These are phyloP conservation scores for Rattus rattus DNA, from an alignment of 2,113 vertebrate species.

Conservation along the genomic window DNA sequence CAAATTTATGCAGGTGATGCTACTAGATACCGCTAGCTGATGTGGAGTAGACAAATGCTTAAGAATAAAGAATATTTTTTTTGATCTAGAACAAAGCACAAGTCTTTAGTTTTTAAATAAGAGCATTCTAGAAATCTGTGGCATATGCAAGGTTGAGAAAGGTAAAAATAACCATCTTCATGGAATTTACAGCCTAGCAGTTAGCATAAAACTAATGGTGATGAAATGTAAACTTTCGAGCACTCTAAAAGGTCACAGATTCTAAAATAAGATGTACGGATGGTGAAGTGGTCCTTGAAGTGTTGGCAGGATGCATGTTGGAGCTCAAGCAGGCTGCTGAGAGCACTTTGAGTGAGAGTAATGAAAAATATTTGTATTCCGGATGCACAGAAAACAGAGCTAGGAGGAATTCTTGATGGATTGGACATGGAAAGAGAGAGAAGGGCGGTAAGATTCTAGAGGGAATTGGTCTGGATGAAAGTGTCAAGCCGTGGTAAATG, in stretches of 20 bases:
- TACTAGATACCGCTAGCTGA: background rate
- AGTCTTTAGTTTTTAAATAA: background rate
- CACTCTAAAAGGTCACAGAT: background rate
- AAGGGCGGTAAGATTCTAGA: background rate
- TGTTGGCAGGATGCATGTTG: background rate
- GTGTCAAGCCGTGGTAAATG: background rate
- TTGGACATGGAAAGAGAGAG: background rate
- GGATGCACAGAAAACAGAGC: background rate
- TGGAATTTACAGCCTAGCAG: background rate
- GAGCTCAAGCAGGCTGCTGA: too few relatives aligned
- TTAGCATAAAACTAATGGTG: background rate
- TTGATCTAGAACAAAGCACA: background rate
- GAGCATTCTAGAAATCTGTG: background rate
- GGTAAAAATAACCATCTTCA: background rate
- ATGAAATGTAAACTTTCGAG: background rate
- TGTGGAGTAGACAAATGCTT: background rate
- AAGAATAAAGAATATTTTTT: background rate
- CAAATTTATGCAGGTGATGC: fast-evolving
- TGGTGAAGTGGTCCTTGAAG: too few relatives aligned
- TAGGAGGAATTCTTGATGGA: background rate
- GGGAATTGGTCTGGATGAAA: background rate
- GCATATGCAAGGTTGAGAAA: background rate
- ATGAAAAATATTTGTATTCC: background rate
- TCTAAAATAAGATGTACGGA: background rate
- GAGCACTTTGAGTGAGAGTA: background rate